Evolutionary conservation across 2,888 invertebrate species (phyloP).

Genomic region (Xylota segnis): DNA sequence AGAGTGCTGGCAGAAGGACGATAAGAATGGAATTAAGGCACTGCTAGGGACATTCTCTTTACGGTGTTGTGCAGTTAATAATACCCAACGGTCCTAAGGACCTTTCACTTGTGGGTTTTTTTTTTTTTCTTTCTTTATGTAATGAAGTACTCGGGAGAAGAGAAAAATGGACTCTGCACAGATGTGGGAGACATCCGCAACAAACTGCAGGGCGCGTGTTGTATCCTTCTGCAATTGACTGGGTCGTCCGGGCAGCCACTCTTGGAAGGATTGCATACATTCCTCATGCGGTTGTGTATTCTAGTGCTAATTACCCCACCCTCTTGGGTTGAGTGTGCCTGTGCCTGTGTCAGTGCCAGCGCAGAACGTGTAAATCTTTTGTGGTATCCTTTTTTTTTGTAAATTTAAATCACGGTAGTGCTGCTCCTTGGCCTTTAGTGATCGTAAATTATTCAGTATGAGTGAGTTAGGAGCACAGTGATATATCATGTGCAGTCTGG

Average conservation of each 20-base stretch:
- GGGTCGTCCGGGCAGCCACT: neutral
- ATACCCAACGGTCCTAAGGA: neutral
- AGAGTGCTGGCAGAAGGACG: neutral
- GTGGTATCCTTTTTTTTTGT: slow-evolving; percentile 27
- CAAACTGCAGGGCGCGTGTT: neutral
- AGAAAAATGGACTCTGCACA: slow-evolving; percentile 26
- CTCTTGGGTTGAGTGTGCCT: neutral
- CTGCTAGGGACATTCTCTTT: neutral
- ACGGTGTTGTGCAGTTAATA: slow-evolving; percentile 19
- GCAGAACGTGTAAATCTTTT: slow-evolving; percentile 21
- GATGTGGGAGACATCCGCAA: slow-evolving; percentile 46
- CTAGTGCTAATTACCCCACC: slow-evolving; percentile 32
- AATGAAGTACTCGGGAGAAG: slow-evolving; percentile 32
- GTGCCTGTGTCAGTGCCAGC: too few species aligned
- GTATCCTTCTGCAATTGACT: slow-evolving; percentile 31
- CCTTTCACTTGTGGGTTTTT: slow-evolving; percentile 6
- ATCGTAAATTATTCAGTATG: slow-evolving; percentile 45
- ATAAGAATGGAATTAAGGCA: neutral
- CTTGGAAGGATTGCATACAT: neutral
- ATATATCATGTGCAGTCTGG: slow-evolving; percentile 19
- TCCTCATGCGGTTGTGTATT: neutral
- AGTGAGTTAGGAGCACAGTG: slow-evolving; percentile 5
- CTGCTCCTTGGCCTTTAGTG: slow-evolving; percentile 4
- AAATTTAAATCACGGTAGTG: slow-evolving; percentile 12
- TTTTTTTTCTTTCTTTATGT: neutral